A percentile compares a stretch with the other conserved stretches of the same genome.
These are phyloP conservation scores for Dendrolimus pini DNA, from an alignment of 2,888 invertebrate species.

Conservation along the genomic window DNA sequence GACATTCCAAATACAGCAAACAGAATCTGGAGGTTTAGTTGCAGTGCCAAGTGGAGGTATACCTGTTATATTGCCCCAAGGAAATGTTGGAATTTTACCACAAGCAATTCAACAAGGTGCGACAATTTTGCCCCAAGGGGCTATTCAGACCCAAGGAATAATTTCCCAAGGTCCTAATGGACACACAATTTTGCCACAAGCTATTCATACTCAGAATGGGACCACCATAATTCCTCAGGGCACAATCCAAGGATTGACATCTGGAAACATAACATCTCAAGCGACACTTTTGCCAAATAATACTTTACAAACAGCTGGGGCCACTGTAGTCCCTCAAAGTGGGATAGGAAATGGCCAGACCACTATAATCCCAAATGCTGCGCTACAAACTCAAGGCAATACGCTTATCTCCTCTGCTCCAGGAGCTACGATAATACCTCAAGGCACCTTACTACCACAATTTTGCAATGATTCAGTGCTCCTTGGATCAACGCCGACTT, in stretches of 20 bases:
- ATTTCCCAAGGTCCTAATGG: slow-evolving; percentile 75
- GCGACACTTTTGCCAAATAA: slow-evolving; percentile 58
- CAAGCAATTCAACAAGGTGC: slow-evolving; percentile 73
- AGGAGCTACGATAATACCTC: slow-evolving; percentile 78
- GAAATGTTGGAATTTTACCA: slow-evolving; percentile 70
- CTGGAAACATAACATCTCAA: slow-evolving; percentile 56
- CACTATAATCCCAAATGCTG: slow-evolving; percentile 65
- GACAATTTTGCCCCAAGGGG: slow-evolving; percentile 76
- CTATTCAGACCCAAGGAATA: slow-evolving; percentile 70
- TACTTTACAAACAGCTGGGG: slow-evolving; percentile 53
- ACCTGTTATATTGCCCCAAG: slow-evolving; percentile 72
- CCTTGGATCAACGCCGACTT: slow-evolving; percentile 77
- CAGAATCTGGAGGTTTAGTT: slow-evolving; percentile 77
- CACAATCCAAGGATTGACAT: slow-evolving; percentile 56
- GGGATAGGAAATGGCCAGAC: slow-evolving; percentile 69
- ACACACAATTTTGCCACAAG: slow-evolving; percentile 77
- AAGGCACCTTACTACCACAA: slow-evolving; percentile 72
- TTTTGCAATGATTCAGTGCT: slow-evolving; percentile 79
- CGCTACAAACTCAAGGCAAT: slow-evolving; percentile 71
- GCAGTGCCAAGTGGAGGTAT: slow-evolving; percentile 78
- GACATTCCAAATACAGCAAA: slow-evolving; percentile 78
- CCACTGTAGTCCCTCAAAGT: slow-evolving; percentile 65
- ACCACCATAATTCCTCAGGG: slow-evolving; percentile 79
- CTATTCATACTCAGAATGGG: slow-evolving; percentile 76
- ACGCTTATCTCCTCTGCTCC: slow-evolving; percentile 68